Conservation (phyloP, 2,797 vertebrate species). For the Holocentrus rufus region DNA sequence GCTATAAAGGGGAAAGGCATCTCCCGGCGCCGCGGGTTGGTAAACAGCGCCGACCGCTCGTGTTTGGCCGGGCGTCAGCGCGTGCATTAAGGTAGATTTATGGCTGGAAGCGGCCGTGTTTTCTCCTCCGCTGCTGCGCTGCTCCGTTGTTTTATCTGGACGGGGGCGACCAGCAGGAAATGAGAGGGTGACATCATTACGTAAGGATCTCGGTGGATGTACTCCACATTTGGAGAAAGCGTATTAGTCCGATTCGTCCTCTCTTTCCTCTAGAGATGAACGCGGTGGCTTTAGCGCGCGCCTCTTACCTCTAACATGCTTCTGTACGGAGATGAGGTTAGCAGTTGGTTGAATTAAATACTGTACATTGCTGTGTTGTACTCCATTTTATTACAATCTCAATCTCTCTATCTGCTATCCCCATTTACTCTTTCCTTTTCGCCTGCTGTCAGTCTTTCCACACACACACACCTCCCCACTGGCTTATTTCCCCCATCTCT, state of each 20-base stretch:
- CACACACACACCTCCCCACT: background rate
- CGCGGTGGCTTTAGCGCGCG: background rate
- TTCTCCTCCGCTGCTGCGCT: constrained; percentile 30
- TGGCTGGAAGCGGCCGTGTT: constrained; percentile 41
- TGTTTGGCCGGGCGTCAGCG: constrained; percentile 44
- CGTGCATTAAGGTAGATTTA: constrained; percentile 66
- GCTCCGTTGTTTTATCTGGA: constrained; percentile 54
- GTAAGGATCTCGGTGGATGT: constrained; percentile 66
- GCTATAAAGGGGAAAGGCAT: background rate
- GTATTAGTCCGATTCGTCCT: constrained; percentile 42
- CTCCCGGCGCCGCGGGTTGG: constrained; percentile 12
- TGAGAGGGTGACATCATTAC: constrained; percentile 75
- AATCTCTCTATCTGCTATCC: background rate
- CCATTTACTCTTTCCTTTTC: background rate
- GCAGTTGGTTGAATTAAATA: background rate
- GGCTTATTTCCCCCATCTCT: background rate
- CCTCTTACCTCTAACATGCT: no score
- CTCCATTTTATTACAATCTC: background rate
- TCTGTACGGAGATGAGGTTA: background rate
- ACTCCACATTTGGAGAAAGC: constrained; percentile 66
- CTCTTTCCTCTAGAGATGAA: constrained; percentile 26
- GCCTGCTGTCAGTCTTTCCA: background rate
- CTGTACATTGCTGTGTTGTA: background rate
- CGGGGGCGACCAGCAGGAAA: constrained; percentile 62
- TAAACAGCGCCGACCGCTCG: constrained; percentile 43